These are phyloP conservation scores for Acanthosoma haemorrhoidale DNA, from an alignment of 2,888 invertebrate species.

Conservation along the genomic window DNA sequence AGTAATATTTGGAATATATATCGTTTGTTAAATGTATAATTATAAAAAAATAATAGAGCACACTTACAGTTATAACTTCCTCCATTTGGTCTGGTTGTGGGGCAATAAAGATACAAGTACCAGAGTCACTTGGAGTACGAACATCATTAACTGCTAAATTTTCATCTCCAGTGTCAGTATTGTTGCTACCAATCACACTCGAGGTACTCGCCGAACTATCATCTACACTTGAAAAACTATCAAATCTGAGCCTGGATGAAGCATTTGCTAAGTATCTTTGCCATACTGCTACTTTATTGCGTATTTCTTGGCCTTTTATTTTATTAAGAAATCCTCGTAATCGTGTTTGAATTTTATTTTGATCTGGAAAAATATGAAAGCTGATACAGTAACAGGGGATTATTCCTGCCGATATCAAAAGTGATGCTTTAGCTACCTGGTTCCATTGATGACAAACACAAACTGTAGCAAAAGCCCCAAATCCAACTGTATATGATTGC, in stretches of 20 bases:
- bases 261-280: conserved; percentile 33
- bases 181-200: background rate
- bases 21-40: background rate
- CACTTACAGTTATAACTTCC: background rate
- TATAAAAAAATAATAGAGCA: background rate
- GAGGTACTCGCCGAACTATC: background rate
- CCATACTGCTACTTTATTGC: conserved; percentile 32
- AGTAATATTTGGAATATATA: background rate
- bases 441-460: conserved; percentile 32
- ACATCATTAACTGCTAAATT: conserved; percentile 23
- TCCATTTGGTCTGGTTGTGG: conserved; percentile 8
- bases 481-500: conserved; percentile 26
- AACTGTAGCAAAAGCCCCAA: conserved; percentile 31
- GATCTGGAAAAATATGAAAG: background rate
- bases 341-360: conserved; percentile 29
- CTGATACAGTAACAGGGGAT: background rate
- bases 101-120: conserved; percentile 17
- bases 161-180: background rate
- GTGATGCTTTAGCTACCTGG: conserved; percentile 31
- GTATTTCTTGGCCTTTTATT: conserved; percentile 32
- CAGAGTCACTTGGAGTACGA: conserved; percentile 23
- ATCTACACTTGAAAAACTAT: conserved; percentile 16
- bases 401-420: background rate
- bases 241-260: conserved; percentile 33
- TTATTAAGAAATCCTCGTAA: conserved; percentile 33